phyloP scores from a whole-genome alignment of 2,888 invertebrate genomes.

The Tuberolachnus salignus region DNA sequence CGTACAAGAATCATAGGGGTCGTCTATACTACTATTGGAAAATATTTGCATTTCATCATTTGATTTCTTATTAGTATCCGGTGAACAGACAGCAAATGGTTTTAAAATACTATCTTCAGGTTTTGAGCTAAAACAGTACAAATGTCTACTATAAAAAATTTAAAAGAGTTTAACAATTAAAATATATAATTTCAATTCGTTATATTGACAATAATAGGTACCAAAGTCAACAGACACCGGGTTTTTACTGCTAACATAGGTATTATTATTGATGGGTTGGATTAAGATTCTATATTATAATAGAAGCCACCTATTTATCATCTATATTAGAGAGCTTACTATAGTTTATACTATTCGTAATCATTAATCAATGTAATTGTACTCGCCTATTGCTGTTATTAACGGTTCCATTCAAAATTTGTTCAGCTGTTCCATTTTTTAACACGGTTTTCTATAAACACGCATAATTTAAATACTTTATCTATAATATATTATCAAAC shows the following conservation, averaged over 20 bases:
- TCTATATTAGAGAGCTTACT: neutral
- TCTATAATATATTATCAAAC: neutral
- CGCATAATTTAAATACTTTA: neutral
- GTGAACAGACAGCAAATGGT: neutral
- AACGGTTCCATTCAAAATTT: neutral
- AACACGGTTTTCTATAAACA: neutral
- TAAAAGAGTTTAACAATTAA: too few species aligned
- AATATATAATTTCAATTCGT: too few species aligned
- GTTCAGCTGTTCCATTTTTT: neutral
- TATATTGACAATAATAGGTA: too few species aligned
- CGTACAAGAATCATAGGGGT: conserved; percentile 1
- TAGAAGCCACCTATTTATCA: neutral
- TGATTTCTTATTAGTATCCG: neutral
- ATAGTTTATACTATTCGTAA: neutral
- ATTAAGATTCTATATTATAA: neutral
- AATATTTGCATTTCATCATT: neutral
- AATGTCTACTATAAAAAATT: neutral
- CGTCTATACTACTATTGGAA: neutral
- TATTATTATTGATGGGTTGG: too few species aligned
- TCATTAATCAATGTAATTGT: neutral
- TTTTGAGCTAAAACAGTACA: neutral
- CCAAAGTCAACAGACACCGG: too few species aligned
- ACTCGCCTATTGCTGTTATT: too few species aligned
- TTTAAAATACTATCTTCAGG: neutral
- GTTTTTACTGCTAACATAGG: too few species aligned